Evolutionary conservation across 2,113 vertebrate species (phyloP), one percentile per base, ranked within the genome.

Genomic region (Carassius gibelio): DNA sequence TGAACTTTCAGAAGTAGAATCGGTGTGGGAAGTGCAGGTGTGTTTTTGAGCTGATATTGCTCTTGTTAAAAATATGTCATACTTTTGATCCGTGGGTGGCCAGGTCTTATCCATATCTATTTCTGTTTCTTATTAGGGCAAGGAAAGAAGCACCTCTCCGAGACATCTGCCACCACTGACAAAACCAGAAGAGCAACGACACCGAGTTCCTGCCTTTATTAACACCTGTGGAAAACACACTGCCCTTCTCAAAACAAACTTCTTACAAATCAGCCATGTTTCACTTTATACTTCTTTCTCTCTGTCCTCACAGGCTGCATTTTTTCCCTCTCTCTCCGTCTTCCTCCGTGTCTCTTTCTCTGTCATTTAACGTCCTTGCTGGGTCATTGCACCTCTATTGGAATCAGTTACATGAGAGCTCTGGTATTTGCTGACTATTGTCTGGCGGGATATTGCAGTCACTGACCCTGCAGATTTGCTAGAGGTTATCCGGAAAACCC

Each of bases 351-450:
- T 72, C 69, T 68, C 59, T 83, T 76, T 17, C 36, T 89, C 84
- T 68, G 79, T 72, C 87, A 85, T 88, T 23, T 42, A 83, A 57
- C 83, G 86, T 87, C 82, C 86, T 83, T 82, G 86, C 77, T 85
- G 81, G 89, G 77, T 84, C 68, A 78, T 19, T 84, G 83, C 23
- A 26, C 71, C 55, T 13, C 85, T 84, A 84, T 88, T 88, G 76
- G 82, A 86, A 85, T 76, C 45, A 81, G 87, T 86, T 86, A 88
- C 87, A 81, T 84, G 87, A 88, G 87, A 86, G 84, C 62, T 77
- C 36, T 81, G 84, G 76, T 88, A 88, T 88, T 88, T 86, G 87
- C 87, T 88, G 87, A 88, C 87, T 84, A 19, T 80, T 5, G 62
- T 88, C 87, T 88, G 76, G 81, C 10, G 45, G 76, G 71, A 86